These are phyloP conservation scores for Leucopsar rothschildi DNA, from an alignment of 2,113 vertebrate genomes.

Conservation along the genomic window DNA sequence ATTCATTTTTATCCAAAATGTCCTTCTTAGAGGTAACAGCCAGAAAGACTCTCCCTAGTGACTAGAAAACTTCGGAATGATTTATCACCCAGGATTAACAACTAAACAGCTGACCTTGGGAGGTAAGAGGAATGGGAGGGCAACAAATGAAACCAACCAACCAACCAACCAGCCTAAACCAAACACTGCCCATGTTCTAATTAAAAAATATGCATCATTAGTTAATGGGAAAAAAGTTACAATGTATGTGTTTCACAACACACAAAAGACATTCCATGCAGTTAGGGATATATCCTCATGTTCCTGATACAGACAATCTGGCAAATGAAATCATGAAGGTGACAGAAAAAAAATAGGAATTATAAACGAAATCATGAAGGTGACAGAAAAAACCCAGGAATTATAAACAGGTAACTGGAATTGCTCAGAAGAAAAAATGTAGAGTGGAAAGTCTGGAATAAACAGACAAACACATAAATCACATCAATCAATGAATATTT, in stretches of 20 bases:
- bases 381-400: neutral
- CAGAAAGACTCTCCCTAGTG: neutral
- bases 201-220: neutral
- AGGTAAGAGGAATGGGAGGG: accelerated
- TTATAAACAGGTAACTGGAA: neutral
- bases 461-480: neutral
- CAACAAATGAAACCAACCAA: neutral
- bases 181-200: accelerated
- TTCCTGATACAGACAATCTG: neutral
- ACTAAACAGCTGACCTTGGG: neutral
- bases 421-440: neutral
- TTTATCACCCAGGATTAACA: neutral
- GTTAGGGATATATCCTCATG: neutral
- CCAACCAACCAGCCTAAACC: neutral
- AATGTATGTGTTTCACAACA: neutral
- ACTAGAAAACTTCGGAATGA: neutral
- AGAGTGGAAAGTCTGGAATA: neutral
- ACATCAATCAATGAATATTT: neutral
- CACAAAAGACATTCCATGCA: neutral
- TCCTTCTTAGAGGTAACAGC: neutral
- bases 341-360: neutral
- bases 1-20: neutral
- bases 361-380: neutral
- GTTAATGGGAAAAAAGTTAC: neutral
- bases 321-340: neutral